Conservation (phyloP, 2,888 invertebrate genomes). For the Sabellastarte sp. region DNA sequence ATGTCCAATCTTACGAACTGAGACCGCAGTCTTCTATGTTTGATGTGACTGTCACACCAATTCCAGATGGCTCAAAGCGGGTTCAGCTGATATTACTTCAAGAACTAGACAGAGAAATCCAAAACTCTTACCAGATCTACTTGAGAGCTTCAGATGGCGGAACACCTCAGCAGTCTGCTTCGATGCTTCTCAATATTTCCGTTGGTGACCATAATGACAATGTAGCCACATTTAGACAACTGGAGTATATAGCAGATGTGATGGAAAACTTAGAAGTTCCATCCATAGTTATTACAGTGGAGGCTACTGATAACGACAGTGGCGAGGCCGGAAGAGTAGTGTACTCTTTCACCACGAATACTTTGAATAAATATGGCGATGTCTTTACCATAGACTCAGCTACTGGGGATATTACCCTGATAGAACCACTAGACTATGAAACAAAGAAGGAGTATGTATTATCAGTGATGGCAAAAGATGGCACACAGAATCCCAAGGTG, state of each 20-base stretch:
- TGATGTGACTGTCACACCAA: background rate
- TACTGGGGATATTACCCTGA: conserved; percentile 24
- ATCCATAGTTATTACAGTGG: background rate
- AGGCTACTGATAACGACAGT: conserved; percentile 22
- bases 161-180: background rate
- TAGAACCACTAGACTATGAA: conserved; percentile 25
- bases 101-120: background rate
- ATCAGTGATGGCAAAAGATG: conserved; percentile 28
- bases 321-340: conserved; percentile 23
- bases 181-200: background rate
- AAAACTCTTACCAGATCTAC: background rate
- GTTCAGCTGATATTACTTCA: background rate
- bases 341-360: conserved; percentile 22
- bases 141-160: background rate
- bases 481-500: conserved; percentile 33
- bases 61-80: background rate
- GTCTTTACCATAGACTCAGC: conserved; percentile 23
- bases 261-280: background rate
- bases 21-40: background rate
- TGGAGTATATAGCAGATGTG: background rate
- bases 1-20: conserved; percentile 22
- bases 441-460: conserved; percentile 16
- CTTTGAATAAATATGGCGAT: conserved; percentile 22
- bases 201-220: background rate
- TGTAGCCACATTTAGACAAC: background rate